phyloP scores from a whole-genome alignment of 2,888 invertebrate species.

The Torymus tubicola region DNA sequence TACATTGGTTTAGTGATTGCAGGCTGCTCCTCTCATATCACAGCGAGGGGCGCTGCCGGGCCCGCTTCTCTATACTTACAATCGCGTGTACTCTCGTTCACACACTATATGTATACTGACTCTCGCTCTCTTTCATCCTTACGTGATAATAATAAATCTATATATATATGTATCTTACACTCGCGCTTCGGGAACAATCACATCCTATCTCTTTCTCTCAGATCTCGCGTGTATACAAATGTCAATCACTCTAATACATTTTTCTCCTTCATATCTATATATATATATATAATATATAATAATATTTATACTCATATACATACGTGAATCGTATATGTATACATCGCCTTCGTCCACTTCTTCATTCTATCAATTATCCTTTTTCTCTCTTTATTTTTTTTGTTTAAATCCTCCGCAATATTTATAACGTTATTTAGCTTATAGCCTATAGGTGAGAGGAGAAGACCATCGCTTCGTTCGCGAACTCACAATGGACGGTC shows the following conservation, averaged over 20 bases:
- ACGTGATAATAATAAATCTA: conserved; percentile 45
- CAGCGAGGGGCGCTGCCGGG: conserved; percentile 77
- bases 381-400: conserved; percentile 3
- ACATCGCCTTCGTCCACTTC: background rate
- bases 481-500: conserved; percentile 65
- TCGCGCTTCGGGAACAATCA: background rate
- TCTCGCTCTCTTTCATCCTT: background rate
- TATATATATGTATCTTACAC: conserved; percentile 36
- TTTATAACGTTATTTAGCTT: conserved; percentile 55
- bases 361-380: background rate
- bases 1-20: conserved; percentile 77
- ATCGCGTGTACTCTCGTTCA: conserved; percentile 45
- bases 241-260: conserved; percentile 31
- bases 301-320: conserved; percentile 52
- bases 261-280: conserved; percentile 20
- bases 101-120: conserved; percentile 18
- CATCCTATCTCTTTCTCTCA: background rate
- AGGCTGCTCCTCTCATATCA: conserved; percentile 77
- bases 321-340: conserved; percentile 37
- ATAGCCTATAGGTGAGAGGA: conserved; percentile 63
- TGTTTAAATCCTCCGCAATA: background rate
- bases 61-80: conserved; percentile 72
- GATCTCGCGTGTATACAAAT: conserved; percentile 45
- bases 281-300: conserved; percentile 25
- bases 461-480: conserved; percentile 67